Evolutionary conservation across 2,888 invertebrate species (phyloP), one percentile per base, ranked within the genome.

Genomic region (Scelioninae gen. 1): DNA sequence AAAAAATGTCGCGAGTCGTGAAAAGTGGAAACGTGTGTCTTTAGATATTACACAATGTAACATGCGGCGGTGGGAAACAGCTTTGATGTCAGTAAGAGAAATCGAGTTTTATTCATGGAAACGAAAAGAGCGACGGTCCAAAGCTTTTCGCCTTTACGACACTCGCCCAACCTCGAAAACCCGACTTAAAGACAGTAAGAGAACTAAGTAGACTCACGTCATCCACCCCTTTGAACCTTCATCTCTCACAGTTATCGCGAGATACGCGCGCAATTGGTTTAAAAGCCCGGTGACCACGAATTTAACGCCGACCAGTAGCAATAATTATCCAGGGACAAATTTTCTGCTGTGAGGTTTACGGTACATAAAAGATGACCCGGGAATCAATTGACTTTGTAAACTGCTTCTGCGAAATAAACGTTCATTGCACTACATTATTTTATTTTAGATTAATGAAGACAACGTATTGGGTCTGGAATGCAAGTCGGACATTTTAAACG

Each of bases 31-130:
- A n/a, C n/a, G n/a, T n/a, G n/a, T n/a, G n/a, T n/a, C n/a, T n/a
- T n/a, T n/a, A n/a, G n/a, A n/a, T n/a, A n/a, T n/a, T n/a, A n/a
- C n/a, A n/a, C n/a, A n/a, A n/a, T 45, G 45, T 55, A 55, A 74
- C 74, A 47, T 55, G 40, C 43, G 13, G 63, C 13, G 45, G 45
- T 55, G 53, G 55, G 55, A 63, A 74, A 53, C 62, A 23, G 63
- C 65, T 75, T 76, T 76, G 66, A 76, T 76, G 66, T 76, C 76
- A 58, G 60, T 38, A 77, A 69, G 55, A 69, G 55, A 69, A 69
- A 69, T 69, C 40, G 68, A 77, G 62, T 77, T 69, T 58, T 58
- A 77, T 69, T 77, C 47, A 63, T 16, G 40, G 68, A 62, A 53
- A 62, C 45, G 69, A 62, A 78, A 56, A 56, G 62, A 62, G 49